Evolutionary conservation across 2,113 vertebrate genomes (phyloP), one percentile per base, ranked within the genome.

Genomic region (Macquaria ambigua): DNA sequence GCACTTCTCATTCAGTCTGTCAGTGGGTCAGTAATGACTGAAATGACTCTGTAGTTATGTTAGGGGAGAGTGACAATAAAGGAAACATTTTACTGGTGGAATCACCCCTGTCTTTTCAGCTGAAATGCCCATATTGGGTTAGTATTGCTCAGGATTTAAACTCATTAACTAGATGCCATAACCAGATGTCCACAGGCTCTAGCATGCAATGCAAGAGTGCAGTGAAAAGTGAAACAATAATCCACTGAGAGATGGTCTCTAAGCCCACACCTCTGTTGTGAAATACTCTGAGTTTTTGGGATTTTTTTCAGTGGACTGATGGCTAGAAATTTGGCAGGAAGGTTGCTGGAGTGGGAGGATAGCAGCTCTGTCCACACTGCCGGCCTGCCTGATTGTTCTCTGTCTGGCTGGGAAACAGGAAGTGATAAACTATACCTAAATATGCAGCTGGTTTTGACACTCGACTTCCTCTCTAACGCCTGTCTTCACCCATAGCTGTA

Each of bases 361-460:
- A 87, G 86, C 89, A 87, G 75, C 80, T 89, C 82, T 87, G 73
- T 85, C 58, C 56, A 43, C 81, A 79, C 71, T 73, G 62, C 39
- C 15, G 34, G 55, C 73, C 41, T 74, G 8, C 85, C 53, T 72
- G 74, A 92, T 91, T 92, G 91, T 92, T 90, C 79, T 88, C 66
- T 86, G 75, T 80, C 81, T 84, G 37, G 23, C 8, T 68, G 34
- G 84, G 78, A 93, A 91, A 94, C 88, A 74, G 92, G 92, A 95
- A 88, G 88, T 82, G 74, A 82, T 85, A 86, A 20, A 85, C 66
- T 77, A 31, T 64, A 71, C 48, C 18, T 34, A 76, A 73, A 81
- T 90, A 83, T 85, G 77, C 93, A 86, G 23, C 73, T 41, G 7
- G 53, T 64, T 84, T 71, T 84, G 85, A 89, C 89, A 82, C 74